These are phyloP conservation scores for Metopolophium dirhodum DNA, from an alignment of 1,140 invertebrate genomes.

Conservation along the genomic window DNA sequence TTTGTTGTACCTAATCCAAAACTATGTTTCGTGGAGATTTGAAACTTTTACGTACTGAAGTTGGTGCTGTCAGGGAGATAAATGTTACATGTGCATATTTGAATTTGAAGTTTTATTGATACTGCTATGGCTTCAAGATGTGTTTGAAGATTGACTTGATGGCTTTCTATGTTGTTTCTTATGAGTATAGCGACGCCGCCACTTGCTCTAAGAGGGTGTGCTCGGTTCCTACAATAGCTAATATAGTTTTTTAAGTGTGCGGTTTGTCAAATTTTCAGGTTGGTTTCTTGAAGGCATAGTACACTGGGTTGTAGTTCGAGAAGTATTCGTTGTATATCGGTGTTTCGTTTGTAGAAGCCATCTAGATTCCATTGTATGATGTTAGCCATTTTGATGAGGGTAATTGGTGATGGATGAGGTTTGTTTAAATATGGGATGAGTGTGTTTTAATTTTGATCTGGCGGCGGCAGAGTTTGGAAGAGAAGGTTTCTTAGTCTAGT, in stretches of 20 bases:
- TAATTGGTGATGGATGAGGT: too few species aligned
- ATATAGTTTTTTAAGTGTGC: neutral
- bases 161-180: neutral
- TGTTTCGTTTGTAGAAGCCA: neutral
- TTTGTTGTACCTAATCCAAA: too few species aligned
- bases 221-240: neutral
- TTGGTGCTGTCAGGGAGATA: neutral
- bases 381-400: neutral
- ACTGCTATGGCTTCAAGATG: neutral
- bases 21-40: too few species aligned
- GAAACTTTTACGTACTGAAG: too few species aligned
- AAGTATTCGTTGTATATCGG: neutral
- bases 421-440: too few species aligned
- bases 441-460: too few species aligned
- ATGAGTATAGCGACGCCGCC: neutral
- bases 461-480: too few species aligned
- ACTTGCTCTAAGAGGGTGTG: neutral
- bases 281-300: constrained; percentile 7
- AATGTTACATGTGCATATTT: neutral
- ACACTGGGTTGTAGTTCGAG: too few species aligned
- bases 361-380: constrained; percentile 16
- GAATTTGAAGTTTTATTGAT: neutral
- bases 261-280: neutral
- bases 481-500: too few species aligned
- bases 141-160: neutral